Percentiles rank a stretch among this genome's conserved stretches.
Conservation (phyloP, 2,113 vertebrate species). For the Lophura nycthemera region DNA sequence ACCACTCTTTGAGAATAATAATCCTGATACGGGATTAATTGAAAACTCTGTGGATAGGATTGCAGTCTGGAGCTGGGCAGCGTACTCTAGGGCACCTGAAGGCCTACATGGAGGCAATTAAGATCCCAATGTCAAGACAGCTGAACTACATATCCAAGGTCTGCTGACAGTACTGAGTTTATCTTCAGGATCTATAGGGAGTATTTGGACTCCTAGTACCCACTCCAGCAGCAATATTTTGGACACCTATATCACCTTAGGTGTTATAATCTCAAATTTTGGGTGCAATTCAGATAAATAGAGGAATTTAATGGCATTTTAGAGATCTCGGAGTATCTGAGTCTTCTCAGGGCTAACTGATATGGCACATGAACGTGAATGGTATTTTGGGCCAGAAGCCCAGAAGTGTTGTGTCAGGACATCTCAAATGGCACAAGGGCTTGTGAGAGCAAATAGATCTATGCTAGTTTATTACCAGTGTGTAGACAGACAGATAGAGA, state of each 20-base stretch:
- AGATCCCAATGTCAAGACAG: neutral
- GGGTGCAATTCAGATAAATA: neutral
- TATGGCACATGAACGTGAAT: neutral
- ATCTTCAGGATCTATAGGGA: neutral
- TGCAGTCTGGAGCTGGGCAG: neutral
- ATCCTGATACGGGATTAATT: neutral
- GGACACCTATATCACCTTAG: no score
- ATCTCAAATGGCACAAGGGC: neutral
- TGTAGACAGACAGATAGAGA: neutral
- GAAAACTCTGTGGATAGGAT: neutral
- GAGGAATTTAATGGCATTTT: neutral
- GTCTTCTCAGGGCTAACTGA: neutral
- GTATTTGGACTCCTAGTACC: neutral
- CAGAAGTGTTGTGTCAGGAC: neutral
- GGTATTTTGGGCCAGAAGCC: neutral
- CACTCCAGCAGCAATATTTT: accelerated
- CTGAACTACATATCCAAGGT: neutral
- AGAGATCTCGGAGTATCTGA: neutral
- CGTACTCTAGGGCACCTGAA: neutral
- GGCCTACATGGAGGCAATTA: no score
- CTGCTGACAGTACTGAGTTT: neutral
- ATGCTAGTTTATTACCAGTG: neutral
- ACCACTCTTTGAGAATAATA: no score
- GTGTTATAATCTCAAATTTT: neutral
- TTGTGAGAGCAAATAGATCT: neutral